phyloP scores from a whole-genome alignment of 2,888 invertebrate genomes.

The Volucella inflata region DNA sequence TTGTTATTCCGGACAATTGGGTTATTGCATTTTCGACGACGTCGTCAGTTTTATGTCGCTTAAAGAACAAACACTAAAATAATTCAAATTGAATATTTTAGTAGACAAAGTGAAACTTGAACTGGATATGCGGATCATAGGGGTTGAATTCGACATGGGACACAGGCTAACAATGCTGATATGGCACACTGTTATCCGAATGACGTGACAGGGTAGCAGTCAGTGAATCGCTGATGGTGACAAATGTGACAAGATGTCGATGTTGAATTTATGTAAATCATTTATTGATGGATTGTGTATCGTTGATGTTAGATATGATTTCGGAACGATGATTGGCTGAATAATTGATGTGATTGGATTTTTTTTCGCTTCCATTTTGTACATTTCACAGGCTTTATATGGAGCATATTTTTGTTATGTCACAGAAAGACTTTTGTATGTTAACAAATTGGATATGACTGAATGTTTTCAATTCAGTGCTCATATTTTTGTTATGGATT shows the following conservation, averaged over 20 bases:
- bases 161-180: neutral
- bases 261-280: constrained; percentile 71
- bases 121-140: constrained; percentile 7
- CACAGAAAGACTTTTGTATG: no score
- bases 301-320: constrained; percentile 64
- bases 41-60: constrained; percentile 69
- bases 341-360: constrained; percentile 54
- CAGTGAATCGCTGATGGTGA: constrained; percentile 65
- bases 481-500: no score
- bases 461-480: no score
- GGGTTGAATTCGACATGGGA: neutral
- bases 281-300: constrained; percentile 71
- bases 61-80: constrained; percentile 67
- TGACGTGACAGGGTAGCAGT: neutral
- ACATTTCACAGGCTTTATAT: neutral
- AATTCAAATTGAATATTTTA: constrained; percentile 69
- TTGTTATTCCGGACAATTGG: constrained; percentile 72
- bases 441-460: no score
- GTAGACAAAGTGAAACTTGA: neutral
- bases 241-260: constrained; percentile 71
- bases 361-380: constrained; percentile 24
- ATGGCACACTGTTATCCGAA: neutral
- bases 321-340: constrained; percentile 64
- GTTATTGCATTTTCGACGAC: constrained; percentile 71
- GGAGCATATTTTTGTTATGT: no score